Evolutionary conservation across 2,797 vertebrate genomes (phyloP).

Genomic region (Darevskia nairensis): DNA sequence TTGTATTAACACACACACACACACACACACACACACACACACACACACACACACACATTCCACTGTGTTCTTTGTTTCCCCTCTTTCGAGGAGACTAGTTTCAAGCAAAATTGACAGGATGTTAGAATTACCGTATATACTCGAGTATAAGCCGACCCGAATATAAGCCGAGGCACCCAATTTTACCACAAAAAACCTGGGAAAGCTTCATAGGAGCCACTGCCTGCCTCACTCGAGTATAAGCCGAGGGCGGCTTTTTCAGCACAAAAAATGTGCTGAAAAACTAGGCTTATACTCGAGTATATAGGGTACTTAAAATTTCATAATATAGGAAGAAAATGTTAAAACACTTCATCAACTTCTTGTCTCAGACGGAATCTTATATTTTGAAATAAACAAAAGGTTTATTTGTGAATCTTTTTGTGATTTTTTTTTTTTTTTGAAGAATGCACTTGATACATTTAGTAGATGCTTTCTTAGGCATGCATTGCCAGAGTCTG

Average conservation of each 20-base stretch:
- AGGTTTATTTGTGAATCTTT: neutral
- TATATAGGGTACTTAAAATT: no score
- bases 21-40: no score
- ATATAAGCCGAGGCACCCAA: no score
- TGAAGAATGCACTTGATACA: neutral
- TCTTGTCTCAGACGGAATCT: constrained; percentile 11
- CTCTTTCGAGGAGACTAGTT: constrained; percentile 9
- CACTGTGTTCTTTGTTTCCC: neutral
- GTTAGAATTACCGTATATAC: no score
- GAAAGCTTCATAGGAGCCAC: no score
- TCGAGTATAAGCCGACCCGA: no score
- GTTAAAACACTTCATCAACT: neutral
- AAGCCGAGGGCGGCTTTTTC: no score
- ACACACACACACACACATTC: no score
- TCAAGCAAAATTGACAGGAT: constrained; percentile 20
- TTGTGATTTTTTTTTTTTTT: neutral
- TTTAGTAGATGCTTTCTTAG: neutral
- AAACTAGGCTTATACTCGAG: no score
- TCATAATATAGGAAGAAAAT: constrained; percentile 21
- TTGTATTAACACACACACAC: constrained; percentile 14
- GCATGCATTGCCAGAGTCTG: neutral
- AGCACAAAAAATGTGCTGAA: no score
- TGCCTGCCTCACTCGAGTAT: no score
- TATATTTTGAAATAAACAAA: constrained; percentile 20
- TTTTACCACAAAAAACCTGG: no score